A percentile compares a stretch with the other conserved stretches of the same genome.
Conservation (phyloP, 2,888 invertebrate genomes). For the Torymus tubicola region DNA sequence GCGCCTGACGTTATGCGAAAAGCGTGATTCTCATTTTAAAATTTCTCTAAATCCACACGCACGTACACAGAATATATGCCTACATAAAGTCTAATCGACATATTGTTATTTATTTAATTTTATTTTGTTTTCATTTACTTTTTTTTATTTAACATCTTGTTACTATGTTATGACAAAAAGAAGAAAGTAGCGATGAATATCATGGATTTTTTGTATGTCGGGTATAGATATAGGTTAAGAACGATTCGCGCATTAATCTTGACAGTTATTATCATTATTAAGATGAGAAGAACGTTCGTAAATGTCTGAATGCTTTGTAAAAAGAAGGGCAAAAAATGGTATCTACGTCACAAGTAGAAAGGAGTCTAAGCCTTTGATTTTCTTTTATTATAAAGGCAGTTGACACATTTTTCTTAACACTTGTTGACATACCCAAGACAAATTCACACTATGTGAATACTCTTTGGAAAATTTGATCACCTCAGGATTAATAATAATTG, state of each 20-base stretch:
- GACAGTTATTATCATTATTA: conserved; percentile 31
- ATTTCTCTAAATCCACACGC: neutral
- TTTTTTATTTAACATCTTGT: conserved; percentile 2
- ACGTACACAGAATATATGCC: neutral
- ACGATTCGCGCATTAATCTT: conserved; percentile 52
- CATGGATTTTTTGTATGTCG: neutral
- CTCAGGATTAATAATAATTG: no score
- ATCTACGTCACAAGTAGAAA: conserved; percentile 36
- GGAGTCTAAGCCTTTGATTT: neutral
- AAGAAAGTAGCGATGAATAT: conserved; percentile 15
- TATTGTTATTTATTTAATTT: neutral
- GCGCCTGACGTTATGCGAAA: neutral
- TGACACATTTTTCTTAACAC: conserved; percentile 13
- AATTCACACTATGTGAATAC: neutral
- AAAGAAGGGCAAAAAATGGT: conserved; percentile 27
- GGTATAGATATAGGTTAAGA: conserved; percentile 51
- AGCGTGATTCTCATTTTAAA: conserved; percentile 48
- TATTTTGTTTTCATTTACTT: neutral
- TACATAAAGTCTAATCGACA: neutral
- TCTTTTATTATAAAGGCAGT: conserved; percentile 7
- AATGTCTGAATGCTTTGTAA: conserved; percentile 7
- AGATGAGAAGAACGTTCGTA: conserved; percentile 29
- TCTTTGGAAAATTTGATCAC: no score
- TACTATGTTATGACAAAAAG: neutral
- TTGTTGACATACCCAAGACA: neutral